Base-by-base conservation (phyloP, 2,888 invertebrate genomes). In the Gibbula magus region DNA sequence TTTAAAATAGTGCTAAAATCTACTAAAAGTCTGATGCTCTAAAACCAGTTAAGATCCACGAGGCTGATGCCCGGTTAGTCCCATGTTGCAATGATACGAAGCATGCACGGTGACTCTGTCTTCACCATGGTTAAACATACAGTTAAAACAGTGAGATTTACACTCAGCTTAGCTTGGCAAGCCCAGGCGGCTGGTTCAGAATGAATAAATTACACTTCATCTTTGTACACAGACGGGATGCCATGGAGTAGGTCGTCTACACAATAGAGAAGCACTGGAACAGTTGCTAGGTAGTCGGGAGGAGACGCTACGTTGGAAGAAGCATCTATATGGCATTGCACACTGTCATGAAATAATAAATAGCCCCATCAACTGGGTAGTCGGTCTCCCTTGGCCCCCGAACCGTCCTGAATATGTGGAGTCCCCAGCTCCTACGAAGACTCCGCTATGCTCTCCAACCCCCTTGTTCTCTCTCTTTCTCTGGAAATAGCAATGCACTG, bases 291-390 rank as follows among this genome's bases (percentile, higher is more conserved):
- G 45, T 45, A 1, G 13, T 45, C 45, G 1, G 20, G 67, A n/a
- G 18, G 32, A 70, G n/a, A 70, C 39, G 35, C 61, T 29, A 61
- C 29, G 16, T n/a, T 70, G 70, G 39, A 70, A 35, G 70, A 70
- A 70, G 70, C 70, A 70, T 70, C 39, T 18, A 67, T 35, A n/a
- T 70, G 70, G 70, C 70, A 70, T 70, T 70, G 70, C 70, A 70
- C 70, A 32, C 67, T 18, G 20, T 39, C 32, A 20, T 35, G 70
- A 39, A 70, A 70, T 70, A 70, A 70, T 70, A 70, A 70, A 70
- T 70, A 70, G 16, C 32, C 2, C 70, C 29, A 29, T 39, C 70
- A 35, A n/a, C 20, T 29, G 29, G 70, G 32, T 35, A 32, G 20
- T 39, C 70, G 13, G 10, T 39, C 13, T 70, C 35, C 35, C n/a